phyloP scores from a whole-genome alignment of 1,140 invertebrate species.

The Pseudachorutes palmiensis region DNA sequence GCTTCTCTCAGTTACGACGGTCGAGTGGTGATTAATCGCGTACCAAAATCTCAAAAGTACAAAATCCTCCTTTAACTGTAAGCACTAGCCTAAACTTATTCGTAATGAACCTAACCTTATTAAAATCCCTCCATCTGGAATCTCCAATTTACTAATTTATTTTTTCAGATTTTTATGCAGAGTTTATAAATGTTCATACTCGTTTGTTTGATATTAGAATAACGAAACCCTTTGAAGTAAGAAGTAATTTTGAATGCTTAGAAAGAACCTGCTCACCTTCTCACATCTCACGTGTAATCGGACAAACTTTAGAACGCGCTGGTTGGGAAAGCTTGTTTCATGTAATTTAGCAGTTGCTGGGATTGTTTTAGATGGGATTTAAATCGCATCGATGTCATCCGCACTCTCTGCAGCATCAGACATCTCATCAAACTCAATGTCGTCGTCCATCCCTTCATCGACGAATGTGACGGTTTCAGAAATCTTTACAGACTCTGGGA shows the following conservation, averaged over 20 bases:
- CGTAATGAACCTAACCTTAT: no score
- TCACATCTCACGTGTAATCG: background rate
- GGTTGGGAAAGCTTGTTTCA: background rate
- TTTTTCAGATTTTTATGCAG: background rate
- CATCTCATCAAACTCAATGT: slow-evolving; percentile 83
- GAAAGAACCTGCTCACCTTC: background rate
- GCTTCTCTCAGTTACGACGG: slow-evolving; percentile 64
- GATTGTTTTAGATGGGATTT: slow-evolving; percentile 6
- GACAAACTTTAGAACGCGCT: no score
- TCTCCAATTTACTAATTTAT: slow-evolving; percentile 1
- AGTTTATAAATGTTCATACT: no score
- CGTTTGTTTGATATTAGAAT: no score
- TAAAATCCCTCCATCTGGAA: no score
- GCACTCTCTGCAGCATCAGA: slow-evolving; percentile 64
- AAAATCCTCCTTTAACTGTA: slow-evolving; percentile 54
- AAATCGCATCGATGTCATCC: slow-evolving; percentile 53
- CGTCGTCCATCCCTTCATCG: slow-evolving; percentile 86
- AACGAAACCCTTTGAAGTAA: background rate
- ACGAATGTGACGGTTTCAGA: slow-evolving; percentile 87
- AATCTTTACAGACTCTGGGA: slow-evolving; percentile 76
- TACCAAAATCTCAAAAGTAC: slow-evolving; percentile 87
- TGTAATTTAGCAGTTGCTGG: slow-evolving; percentile 11
- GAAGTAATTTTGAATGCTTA: background rate
- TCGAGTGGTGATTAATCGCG: slow-evolving; percentile 79
- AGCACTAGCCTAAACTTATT: background rate